Percentiles rank a stretch among this genome's conserved stretches.
These are phyloP conservation scores for Neuroterus valhalla DNA, from an alignment of 1,140 invertebrate species.

Conservation along the genomic window DNA sequence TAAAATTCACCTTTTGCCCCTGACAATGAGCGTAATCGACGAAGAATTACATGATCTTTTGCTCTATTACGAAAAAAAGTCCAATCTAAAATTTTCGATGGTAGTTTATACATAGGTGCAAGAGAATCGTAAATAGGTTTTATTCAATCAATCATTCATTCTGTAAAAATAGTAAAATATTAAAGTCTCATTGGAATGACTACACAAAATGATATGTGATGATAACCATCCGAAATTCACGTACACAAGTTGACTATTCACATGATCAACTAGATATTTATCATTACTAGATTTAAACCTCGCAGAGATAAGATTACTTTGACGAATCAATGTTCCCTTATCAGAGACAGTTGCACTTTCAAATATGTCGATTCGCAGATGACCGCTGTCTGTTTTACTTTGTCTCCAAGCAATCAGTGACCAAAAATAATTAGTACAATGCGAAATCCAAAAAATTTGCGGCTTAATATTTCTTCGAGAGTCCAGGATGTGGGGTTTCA, in stretches of 20 bases:
- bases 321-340: conserved; percentile 15
- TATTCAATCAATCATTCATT: too few relatives aligned
- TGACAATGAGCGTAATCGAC: too few relatives aligned
- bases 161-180: too few relatives aligned
- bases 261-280: not conserved
- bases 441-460: conserved; percentile 27
- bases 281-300: not conserved
- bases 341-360: not conserved
- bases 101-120: too few relatives aligned
- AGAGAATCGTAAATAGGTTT: too few relatives aligned
- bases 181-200: not conserved
- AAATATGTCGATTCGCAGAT: not conserved
- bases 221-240: not conserved
- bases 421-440: not conserved
- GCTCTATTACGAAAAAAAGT: too few relatives aligned
- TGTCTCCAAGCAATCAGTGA: not conserved
- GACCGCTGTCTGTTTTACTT: not conserved
- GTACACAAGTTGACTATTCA: not conserved
- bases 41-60: too few relatives aligned
- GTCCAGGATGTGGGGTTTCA: not conserved
- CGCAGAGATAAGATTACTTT: conserved; percentile 9
- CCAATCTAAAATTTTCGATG: too few relatives aligned
- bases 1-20: too few relatives aligned
- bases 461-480: not conserved
- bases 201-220: not conserved